Conservation (phyloP, 2,113 vertebrate species). For the Aptenodytes forsteri region DNA sequence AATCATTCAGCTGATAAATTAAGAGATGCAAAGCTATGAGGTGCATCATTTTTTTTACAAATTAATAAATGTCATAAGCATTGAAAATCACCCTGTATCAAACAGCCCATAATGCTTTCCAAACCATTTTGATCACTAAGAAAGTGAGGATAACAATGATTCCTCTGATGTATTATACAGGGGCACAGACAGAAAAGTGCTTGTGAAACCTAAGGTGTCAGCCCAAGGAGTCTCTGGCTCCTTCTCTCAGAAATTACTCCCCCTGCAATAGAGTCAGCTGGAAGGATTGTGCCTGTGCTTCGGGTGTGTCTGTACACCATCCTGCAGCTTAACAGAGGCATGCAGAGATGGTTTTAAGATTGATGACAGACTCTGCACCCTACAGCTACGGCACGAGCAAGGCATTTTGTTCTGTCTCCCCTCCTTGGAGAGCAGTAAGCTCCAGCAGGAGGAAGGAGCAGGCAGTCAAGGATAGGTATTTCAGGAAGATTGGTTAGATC, state of each 20-base stretch:
- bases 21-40: slow-evolving; percentile 51
- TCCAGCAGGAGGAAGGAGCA: background rate
- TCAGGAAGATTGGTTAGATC: background rate
- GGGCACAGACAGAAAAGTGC: background rate
- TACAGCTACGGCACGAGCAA: background rate
- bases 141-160: background rate
- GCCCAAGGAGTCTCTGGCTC: background rate
- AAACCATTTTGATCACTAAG: slow-evolving; percentile 6
- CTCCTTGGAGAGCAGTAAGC: background rate
- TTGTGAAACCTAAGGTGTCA: background rate
- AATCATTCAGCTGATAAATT: slow-evolving; percentile 55
- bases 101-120: background rate
- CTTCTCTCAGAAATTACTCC: background rate
- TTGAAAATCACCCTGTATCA: slow-evolving; percentile 36
- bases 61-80: slow-evolving; percentile 48
- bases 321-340: background rate
- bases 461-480: background rate
- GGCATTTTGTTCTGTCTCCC: background rate
- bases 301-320: background rate
- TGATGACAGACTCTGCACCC: background rate
- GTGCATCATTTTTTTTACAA: slow-evolving; percentile 56
- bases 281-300: background rate
- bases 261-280: background rate
- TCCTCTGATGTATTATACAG: background rate
- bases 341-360: background rate